A percentile compares a stretch with the other conserved stretches of the same genome.
phyloP scores from a whole-genome alignment of 2,113 vertebrate genomes.

The Halcyon senegalensis region DNA sequence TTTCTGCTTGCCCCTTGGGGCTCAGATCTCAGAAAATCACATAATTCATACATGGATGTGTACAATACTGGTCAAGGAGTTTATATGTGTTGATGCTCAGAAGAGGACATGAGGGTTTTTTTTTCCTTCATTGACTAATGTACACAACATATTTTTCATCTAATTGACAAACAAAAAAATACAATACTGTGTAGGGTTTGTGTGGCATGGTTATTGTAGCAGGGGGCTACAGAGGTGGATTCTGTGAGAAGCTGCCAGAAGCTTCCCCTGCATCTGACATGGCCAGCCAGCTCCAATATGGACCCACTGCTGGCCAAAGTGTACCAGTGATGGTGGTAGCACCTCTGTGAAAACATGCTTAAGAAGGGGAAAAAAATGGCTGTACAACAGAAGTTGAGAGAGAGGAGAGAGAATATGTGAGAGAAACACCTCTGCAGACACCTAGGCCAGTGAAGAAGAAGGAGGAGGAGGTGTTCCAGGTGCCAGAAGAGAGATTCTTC shows the following conservation, averaged over 20 bases:
- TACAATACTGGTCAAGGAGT: neutral
- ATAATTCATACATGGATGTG: neutral
- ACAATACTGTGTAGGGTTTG: neutral
- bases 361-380: neutral
- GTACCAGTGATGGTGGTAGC: accelerated
- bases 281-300: accelerated
- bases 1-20: neutral
- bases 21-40: constrained; percentile 16
- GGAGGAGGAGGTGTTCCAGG: neutral
- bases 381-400: neutral
- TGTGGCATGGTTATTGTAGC: neutral
- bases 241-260: neutral
- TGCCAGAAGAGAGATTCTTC: accelerated
- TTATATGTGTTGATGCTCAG: neutral
- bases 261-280: accelerated
- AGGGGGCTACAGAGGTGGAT: neutral
- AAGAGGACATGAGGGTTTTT: neutral
- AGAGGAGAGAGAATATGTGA: neutral
- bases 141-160: neutral
- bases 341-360: accelerated
- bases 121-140: neutral
- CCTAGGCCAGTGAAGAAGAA: neutral
- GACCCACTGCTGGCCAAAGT: accelerated
- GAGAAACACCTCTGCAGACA: neutral
- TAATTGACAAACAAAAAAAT: neutral